Base-by-base conservation (phyloP, 2,888 invertebrate species). In the Nomada goodeniana region DNA sequence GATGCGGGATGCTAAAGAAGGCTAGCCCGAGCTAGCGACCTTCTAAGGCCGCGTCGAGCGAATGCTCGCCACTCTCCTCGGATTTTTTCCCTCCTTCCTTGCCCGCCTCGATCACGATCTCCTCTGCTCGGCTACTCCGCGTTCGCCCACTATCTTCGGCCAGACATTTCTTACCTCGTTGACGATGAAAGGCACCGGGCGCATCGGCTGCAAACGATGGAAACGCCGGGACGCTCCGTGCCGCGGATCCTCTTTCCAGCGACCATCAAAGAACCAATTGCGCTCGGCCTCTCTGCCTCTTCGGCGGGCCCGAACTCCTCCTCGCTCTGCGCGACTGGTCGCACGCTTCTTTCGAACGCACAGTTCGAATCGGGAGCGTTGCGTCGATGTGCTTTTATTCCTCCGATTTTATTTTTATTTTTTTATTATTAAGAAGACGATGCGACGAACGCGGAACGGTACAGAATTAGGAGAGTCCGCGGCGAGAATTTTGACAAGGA, bases 11-110 rank as follows among this genome's bases (percentile, higher is more conserved):
- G 92, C 92, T 91, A 90, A 92, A 92, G 91, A 92, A 92, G 92
- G 92, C 90, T 91, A 89, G 91, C 90, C 85, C 89, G 88, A 90
- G 91, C 89, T 90, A 92, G 91, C 91, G 91, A 91, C 92, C 92
- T 92, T 92, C 92, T 92, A 92, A 92, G 92, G 92, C 91, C 91
- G 91, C 90, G 91, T 86, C 85, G 86, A 90, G 84, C 88, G 83
- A 88, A 85, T 83, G 84, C 84, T 88, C 86, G 86, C 88, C 88
- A 85, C 88, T 88, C 88, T 86, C 86, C 85, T 90, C 85, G 83
- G 78, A 80, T 86, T 89, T 86, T 85, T 84, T 86, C 84, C 36
- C 83, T 86, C 85, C 84, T 82, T 81, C 85, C 84, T 78, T 47
- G 29, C 61, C 79, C 65, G 69, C 80, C 60, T 69, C 72, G 77